Base-by-base conservation (phyloP, 1,140 invertebrate species). In the Cydia amplana region DNA sequence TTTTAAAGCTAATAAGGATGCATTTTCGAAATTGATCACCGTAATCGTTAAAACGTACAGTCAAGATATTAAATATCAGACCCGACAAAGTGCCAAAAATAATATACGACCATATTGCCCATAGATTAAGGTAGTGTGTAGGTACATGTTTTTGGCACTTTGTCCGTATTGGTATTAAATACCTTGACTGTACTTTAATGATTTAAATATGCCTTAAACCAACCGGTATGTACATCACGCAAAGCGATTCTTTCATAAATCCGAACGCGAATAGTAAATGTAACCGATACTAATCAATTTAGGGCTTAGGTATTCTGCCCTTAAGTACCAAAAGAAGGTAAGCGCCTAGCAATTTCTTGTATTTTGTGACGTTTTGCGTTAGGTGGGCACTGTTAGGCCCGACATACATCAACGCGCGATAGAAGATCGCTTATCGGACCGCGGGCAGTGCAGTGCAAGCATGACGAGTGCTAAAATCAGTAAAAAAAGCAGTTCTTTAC, bases 321-420 rank as follows among this genome's bases (percentile, higher is more conserved):
- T 60, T 0, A 1, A 10, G 18, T 20, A 7, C 18, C 18, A 23
- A 60, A 60, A 23, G 51, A 20, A 1, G 2, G 55, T 60, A 23
- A 60, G 18, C 9, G 18, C 55, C n/a, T 60, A 23, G 10, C 3
- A 23, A 20, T 60, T 60, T 60, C 18, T 60, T 60, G 20, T 12
- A 7, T 60, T 20, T 23, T 60, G 20, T 23, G 18, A 23, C 55
- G 55, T 60, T 60, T 60, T 23, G 20, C 6, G 7, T 60, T 60
- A 23, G 55, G 9, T 10, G 18, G 65, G 16, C 3, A 76, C 76
- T 77, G 79, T 83, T 79, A 82, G 78, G 74, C 67, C 40, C 64
- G 63, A 83, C 79, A 83, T 85, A 82, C 79, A 85, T 83, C 83
- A 83, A 82, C 78, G 75, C 74, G 78, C 74, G 82, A 85, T 85